Percentiles rank a stretch among this genome's conserved stretches.
These are phyloP conservation scores for Tuta absoluta DNA, from an alignment of 2,888 invertebrate species.

Conservation along the genomic window DNA sequence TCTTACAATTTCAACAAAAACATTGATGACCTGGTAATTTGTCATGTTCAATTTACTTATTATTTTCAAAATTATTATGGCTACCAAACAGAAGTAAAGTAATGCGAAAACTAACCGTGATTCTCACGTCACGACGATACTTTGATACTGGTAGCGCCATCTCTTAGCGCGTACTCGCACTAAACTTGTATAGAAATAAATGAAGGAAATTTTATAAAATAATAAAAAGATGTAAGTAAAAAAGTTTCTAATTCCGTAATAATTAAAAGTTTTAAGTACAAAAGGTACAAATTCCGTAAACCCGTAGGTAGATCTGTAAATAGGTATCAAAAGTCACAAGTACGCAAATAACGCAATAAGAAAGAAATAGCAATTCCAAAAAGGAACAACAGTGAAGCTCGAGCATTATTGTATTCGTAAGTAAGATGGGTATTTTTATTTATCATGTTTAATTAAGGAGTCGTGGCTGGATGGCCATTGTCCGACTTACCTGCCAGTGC, in stretches of 20 bases:
- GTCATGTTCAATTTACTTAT: too few species aligned
- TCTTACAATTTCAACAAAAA: too few species aligned
- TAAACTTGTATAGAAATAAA: neutral
- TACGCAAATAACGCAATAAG: slow-evolving; percentile 17
- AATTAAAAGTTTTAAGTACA: too few species aligned
- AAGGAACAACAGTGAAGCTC: slow-evolving; percentile 36
- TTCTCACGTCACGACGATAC: neutral
- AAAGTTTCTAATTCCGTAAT: neutral
- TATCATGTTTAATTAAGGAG: slow-evolving; percentile 74
- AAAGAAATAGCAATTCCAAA: slow-evolving; percentile 20
- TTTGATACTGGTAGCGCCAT: slow-evolving; percentile 28
- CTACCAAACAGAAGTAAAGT: neutral
- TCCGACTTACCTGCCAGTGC: slow-evolving; percentile 72
- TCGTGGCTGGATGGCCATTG: slow-evolving; percentile 72
- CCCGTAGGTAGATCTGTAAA: neutral
- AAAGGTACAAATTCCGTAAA: neutral
- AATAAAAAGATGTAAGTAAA: too few species aligned
- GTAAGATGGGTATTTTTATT: slow-evolving; percentile 49
- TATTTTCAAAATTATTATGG: too few species aligned
- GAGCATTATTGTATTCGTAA: slow-evolving; percentile 31
- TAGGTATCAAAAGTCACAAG: slow-evolving; percentile 15
- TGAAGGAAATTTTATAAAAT: neutral
- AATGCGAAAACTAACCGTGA: neutral
- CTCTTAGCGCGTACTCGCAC: slow-evolving; percentile 12
- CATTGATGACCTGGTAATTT: too few species aligned